Conservation (phyloP, 2,113 vertebrate genomes). For the Rhea pennata region DNA sequence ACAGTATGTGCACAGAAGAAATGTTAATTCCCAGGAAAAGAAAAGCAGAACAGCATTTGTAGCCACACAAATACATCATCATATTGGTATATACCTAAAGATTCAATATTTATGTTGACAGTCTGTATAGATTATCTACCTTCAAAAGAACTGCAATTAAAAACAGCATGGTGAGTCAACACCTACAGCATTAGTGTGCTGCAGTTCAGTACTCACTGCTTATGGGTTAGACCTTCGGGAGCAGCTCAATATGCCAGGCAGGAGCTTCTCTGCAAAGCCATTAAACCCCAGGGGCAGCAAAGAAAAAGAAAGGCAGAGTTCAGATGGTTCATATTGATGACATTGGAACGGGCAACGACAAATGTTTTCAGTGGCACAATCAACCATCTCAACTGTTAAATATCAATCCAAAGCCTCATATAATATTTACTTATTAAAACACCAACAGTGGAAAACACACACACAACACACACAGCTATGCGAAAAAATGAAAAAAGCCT, state of each 20-base stretch:
- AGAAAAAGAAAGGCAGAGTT: slow-evolving; percentile 67
- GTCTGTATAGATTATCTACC: slow-evolving; percentile 13
- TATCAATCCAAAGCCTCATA: slow-evolving; percentile 35
- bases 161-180: slow-evolving; percentile 48
- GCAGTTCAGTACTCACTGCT: slow-evolving; percentile 55
- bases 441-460: background rate
- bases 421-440: slow-evolving; percentile 21
- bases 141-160: slow-evolving; percentile 39
- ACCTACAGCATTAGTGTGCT: slow-evolving; percentile 36
- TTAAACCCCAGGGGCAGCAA: slow-evolving; percentile 58
- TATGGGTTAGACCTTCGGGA: slow-evolving; percentile 49
- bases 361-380: slow-evolving; percentile 35
- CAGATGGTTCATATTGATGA: slow-evolving; percentile 44
- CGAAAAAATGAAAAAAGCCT: background rate
- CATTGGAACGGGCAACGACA: slow-evolving; percentile 28
- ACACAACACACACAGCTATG: background rate
- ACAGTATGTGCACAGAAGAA: background rate
- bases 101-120: background rate
- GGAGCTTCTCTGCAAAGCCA: slow-evolving; percentile 58
- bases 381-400: slow-evolving; percentile 14
- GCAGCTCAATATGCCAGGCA: slow-evolving; percentile 42
- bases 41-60: slow-evolving; percentile 7
- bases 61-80: slow-evolving; percentile 1
- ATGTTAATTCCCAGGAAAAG: slow-evolving; percentile 13
- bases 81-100: background rate